These are phyloP conservation scores for Masnerella sp. DNA, from an alignment of 2,888 invertebrate genomes.

Conservation along the genomic window DNA sequence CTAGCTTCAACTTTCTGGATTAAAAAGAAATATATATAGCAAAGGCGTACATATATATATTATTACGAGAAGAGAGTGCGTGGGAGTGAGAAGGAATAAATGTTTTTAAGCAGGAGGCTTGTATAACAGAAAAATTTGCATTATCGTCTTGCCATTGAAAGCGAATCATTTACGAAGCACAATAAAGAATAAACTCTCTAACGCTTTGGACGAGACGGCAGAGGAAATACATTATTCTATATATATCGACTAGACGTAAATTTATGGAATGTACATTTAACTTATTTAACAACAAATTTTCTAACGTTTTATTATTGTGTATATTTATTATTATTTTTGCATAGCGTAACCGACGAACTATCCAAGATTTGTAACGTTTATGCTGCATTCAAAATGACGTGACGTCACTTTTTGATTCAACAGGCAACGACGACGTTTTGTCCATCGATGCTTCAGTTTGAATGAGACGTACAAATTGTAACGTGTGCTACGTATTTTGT, in stretches of 20 bases:
- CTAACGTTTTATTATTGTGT: constrained; percentile 76
- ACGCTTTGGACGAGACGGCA: constrained; percentile 59
- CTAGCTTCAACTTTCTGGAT: constrained; percentile 67
- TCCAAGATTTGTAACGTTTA: constrained; percentile 69
- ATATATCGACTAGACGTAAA: constrained; percentile 51
- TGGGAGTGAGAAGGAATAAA: no score
- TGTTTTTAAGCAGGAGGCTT: no score
- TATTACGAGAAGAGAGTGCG: no score
- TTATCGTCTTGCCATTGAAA: constrained; percentile 62
- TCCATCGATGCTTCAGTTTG: constrained; percentile 60
- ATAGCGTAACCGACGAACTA: constrained; percentile 70
- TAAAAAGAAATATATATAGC: constrained; percentile 12
- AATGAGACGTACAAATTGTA: constrained; percentile 32
- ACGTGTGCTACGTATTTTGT: constrained; percentile 56
- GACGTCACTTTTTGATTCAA: constrained; percentile 70
- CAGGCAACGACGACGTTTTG: constrained; percentile 62
- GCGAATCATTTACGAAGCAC: constrained; percentile 52
- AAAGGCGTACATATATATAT: constrained; percentile 41
- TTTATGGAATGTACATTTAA: constrained; percentile 73
- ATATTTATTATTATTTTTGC: constrained; percentile 75
- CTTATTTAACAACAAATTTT: constrained; percentile 74
- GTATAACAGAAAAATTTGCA: no score
- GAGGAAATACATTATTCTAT: constrained; percentile 57
- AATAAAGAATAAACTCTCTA: constrained; percentile 46
- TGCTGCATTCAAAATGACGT: constrained; percentile 66